Base-by-base conservation (phyloP, 2,797 vertebrate species). In the Mormyrus proboscirostris region DNA sequence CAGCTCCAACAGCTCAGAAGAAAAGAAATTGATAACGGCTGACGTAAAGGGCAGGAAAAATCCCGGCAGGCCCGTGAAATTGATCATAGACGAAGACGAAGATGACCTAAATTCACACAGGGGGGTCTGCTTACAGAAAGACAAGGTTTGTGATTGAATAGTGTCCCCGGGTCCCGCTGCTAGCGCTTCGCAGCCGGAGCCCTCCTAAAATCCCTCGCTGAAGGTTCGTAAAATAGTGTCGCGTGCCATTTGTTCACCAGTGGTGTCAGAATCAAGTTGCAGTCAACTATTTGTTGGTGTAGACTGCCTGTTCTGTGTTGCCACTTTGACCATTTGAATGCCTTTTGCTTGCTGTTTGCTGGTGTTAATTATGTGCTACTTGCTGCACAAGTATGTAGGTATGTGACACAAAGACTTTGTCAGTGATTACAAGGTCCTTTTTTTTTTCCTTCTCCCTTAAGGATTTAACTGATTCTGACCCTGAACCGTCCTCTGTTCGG, bases 391-490 rank as follows among this genome's bases (percentile, higher is more conserved):
- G 82, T 51, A 73, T 86, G 5, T 53, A 33, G 73, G 16, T 79
- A 33, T 4, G 10, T 29, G 47, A 86, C 49, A 53, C 44, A 85
- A 25, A 69, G 44, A 22, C 57, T 50, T 65, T 62, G 38, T 47
- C 53, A 19, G 55, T 90, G 90, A 92, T 90, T 91, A 90, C 89
- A 93, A 93, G 94, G 94, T 95, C 92, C 95, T 95, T 90, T 83
- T 84, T 47, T 76, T 44, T 83, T 94, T 92, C 94, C 87, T 95
- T 93, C 25, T 25, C 85, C 94, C 95, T 92, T 92, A 94, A 99
- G 98, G 98, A 98, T 92, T 96, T 98, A 94, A 97, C 97, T 93
- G 96, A 98, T 95, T 98, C 98, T 90, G 98, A 98, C 95, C 98
- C 98, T 16, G 98, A 99, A 94, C 97, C 98, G 19, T 99, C 98